Evolutionary conservation across 2,797 vertebrate genomes (phyloP).

Genomic region (Carapus acus): DNA sequence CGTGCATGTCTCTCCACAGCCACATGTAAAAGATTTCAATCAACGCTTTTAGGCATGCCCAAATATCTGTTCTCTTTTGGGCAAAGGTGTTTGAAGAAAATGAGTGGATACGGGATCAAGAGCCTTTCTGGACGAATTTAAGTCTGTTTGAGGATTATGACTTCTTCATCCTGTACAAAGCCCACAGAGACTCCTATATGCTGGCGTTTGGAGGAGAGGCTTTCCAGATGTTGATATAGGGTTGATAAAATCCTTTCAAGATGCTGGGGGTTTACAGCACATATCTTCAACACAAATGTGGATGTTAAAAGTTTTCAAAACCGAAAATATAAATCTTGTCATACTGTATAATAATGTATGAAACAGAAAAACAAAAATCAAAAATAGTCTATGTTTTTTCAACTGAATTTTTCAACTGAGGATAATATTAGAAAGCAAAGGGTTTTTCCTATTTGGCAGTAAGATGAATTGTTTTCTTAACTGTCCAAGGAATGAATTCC

Average conservation of each 20-base stretch:
- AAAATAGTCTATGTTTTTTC: no score
- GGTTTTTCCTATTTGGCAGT: constrained; percentile 25
- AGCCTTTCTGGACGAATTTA: constrained; percentile 81
- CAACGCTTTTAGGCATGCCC: constrained; percentile 66
- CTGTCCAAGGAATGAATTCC: not conserved
- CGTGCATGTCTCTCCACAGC: constrained; percentile 33
- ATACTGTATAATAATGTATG: no score
- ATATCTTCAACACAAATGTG: constrained; percentile 58
- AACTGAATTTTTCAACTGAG: no score
- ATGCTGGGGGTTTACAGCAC: constrained; percentile 42
- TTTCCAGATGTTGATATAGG: constrained; percentile 57
- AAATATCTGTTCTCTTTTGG: constrained; percentile 71
- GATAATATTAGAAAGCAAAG: constrained; percentile 24
- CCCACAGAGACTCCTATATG: constrained; percentile 67
- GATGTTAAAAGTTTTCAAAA: constrained; percentile 37
- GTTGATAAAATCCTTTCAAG: constrained; percentile 62
- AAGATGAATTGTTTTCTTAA: constrained; percentile 2
- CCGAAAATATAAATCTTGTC: constrained; percentile 21
- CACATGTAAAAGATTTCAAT: constrained; percentile 75
- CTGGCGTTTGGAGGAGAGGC: constrained; percentile 65
- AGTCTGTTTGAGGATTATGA: constrained; percentile 84
- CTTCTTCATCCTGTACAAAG: constrained; percentile 81
- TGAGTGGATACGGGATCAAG: constrained; percentile 83
- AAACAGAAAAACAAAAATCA: no score
- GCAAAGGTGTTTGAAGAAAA: constrained; percentile 77